A percentile compares a stretch with the other conserved stretches of the same genome.
Evolutionary conservation across 2,888 invertebrate genomes (phyloP).

Genomic region (Eristalinus sepulchralis): DNA sequence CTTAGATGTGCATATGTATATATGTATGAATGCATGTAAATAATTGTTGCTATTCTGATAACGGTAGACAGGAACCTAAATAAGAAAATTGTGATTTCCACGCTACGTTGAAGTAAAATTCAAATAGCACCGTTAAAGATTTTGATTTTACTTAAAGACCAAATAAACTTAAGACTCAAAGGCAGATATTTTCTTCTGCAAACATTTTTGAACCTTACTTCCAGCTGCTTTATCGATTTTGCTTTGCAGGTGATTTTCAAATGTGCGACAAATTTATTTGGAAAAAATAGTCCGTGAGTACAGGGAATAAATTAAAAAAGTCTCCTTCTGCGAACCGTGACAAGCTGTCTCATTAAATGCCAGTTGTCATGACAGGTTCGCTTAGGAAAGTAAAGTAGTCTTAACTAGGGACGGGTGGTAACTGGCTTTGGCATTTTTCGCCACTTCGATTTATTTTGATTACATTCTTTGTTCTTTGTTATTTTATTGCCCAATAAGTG

Average conservation of each 20-base stretch:
- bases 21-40: no score
- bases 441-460: background rate
- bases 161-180: no score
- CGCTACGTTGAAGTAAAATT: no score
- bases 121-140: no score
- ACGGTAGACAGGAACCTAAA: no score
- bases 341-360: background rate
- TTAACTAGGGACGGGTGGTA: background rate
- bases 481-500: no score
- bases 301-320: background rate
- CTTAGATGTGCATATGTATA: no score
- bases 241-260: background rate
- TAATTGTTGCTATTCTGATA: no score
- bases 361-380: background rate
- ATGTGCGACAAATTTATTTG: background rate
- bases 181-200: no score
- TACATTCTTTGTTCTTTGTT: no score
- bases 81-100: no score
- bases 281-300: background rate
- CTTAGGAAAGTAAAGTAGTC: background rate
- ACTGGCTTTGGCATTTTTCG: background rate
- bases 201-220: background rate
- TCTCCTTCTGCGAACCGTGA: background rate
- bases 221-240: background rate
- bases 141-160: no score